Evolutionary conservation across 2,888 invertebrate species (phyloP), one percentile per base, ranked within the genome.

Genomic region (Stenodera caucasica): DNA sequence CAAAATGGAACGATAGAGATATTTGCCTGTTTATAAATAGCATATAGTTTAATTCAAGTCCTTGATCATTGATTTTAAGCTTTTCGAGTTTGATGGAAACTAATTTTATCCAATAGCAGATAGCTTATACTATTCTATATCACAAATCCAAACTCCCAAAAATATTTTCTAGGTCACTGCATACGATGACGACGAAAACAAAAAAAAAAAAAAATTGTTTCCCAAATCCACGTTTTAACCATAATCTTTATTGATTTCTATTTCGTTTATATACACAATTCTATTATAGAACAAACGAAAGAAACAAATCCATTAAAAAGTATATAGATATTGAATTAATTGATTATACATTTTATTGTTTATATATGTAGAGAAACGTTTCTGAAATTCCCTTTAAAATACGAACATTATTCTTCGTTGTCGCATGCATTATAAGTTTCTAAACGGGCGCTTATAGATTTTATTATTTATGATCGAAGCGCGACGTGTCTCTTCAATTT

Each of bases 81-180:
- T 45, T 45, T 45, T 45, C 45, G 45, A n/a, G 45, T 45, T 45
- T 45, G 21, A 45, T 45, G 45, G 45, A 45, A 45, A 45, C 45
- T 45, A 45, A 45, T n/a, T 45, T 45, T 45, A 21, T 12, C 45
- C 45, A 45, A 45, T 21, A 45, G 45, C 45, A 45, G 45, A 45
- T 21, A 45, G 15, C 35, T n/a, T 14, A 15, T 15, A 45, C 45
- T 45, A 45, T n/a, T n/a, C 45, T 45, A 45, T 21, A 45, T 45
- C 12, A 45, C 21, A 18, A 21, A 21, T 45, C n/a, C 45, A 45
- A 45, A 18, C 21, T 11, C 32, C 45, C 45, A 5, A 45, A 45
- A 21, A 45, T 45, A 45, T 45, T 45, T 45, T 45, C 45, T 45
- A 45, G 45, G 45, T 45, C 45, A 45, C 45, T 45, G 45, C 45